These are phyloP conservation scores for Laodelphax striatellus DNA, from an alignment of 1,140 invertebrate species.

Conservation along the genomic window DNA sequence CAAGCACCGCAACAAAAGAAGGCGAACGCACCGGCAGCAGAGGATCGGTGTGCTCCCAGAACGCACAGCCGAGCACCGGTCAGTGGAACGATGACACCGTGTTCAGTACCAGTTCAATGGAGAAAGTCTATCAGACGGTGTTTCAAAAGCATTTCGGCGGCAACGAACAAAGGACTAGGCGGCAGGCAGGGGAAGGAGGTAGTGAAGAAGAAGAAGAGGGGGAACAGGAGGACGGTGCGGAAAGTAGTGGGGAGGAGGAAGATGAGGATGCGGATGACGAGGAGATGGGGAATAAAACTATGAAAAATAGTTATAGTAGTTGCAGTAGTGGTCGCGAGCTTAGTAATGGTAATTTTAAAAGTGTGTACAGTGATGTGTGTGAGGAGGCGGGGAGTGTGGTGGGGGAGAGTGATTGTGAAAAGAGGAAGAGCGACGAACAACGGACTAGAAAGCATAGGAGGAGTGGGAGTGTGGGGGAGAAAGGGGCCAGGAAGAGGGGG, in stretches of 20 bases:
- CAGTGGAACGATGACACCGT: slow-evolving; percentile 3
- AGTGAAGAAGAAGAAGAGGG: slow-evolving; percentile 26
- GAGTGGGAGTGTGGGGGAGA: slow-evolving; percentile 1
- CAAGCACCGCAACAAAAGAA: too few species aligned
- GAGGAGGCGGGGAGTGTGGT: background rate
- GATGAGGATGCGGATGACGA: slow-evolving; percentile 13
- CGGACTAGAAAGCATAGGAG: slow-evolving; percentile 10
- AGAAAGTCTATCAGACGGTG: slow-evolving; percentile 14
- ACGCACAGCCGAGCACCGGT: background rate
- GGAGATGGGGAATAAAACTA: slow-evolving; percentile 8
- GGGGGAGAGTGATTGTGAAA: background rate
- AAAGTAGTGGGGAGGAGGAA: slow-evolving; percentile 21
- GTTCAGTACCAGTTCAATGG: slow-evolving; percentile 7
- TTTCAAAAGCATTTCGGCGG: slow-evolving; percentile 19
- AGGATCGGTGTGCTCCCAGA: too few species aligned
- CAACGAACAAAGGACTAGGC: slow-evolving; percentile 16
- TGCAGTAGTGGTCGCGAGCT: too few species aligned
- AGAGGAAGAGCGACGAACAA: background rate
- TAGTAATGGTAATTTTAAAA: background rate
- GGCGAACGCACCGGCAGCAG: too few species aligned
- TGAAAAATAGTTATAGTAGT: background rate
- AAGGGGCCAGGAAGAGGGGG: background rate
- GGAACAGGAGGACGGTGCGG: slow-evolving; percentile 23
- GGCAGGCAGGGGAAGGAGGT: slow-evolving; percentile 26
- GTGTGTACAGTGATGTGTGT: background rate